phyloP scores from a whole-genome alignment of 2,797 vertebrate genomes.

The Acanthurus lineatus region DNA sequence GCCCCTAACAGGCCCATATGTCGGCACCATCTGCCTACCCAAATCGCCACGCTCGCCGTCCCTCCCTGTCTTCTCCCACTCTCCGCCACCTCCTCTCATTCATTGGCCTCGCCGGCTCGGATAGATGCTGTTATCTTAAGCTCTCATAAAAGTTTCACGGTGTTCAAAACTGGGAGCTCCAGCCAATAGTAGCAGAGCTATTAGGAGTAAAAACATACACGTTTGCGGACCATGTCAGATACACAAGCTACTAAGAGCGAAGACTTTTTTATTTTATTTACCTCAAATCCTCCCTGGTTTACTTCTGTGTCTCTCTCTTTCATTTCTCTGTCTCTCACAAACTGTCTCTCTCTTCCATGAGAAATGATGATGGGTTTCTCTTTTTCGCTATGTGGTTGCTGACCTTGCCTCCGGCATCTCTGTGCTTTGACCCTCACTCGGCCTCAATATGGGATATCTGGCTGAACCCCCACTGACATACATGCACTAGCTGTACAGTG shows the following conservation, averaged over 20 bases:
- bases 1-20: constrained; percentile 83
- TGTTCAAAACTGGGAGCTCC: constrained; percentile 8
- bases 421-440: constrained; percentile 47
- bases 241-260: background rate
- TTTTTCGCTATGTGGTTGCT: constrained; percentile 21
- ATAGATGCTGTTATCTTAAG: constrained; percentile 39
- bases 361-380: constrained; percentile 41
- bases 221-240: background rate
- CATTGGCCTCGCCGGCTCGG: constrained; percentile 17
- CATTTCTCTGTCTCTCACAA: background rate
- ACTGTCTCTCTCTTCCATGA: constrained; percentile 18
- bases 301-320: background rate
- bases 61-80: constrained; percentile 46
- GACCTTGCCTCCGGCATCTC: constrained; percentile 68
- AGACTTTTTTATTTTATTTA: background rate
- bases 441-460: constrained; percentile 17
- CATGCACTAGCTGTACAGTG: background rate
- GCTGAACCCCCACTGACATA: constrained; percentile 19
- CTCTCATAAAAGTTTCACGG: constrained; percentile 40
- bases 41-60: constrained; percentile 61
- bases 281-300: background rate
- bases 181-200: background rate
- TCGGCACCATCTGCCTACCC: constrained; percentile 77
- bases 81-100: constrained; percentile 62
- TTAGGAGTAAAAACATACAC: background rate